Percentiles rank a stretch among this genome's conserved stretches.
These are phyloP conservation scores for Ostrea edulis DNA, from an alignment of 1,140 invertebrate genomes.

Conservation along the genomic window DNA sequence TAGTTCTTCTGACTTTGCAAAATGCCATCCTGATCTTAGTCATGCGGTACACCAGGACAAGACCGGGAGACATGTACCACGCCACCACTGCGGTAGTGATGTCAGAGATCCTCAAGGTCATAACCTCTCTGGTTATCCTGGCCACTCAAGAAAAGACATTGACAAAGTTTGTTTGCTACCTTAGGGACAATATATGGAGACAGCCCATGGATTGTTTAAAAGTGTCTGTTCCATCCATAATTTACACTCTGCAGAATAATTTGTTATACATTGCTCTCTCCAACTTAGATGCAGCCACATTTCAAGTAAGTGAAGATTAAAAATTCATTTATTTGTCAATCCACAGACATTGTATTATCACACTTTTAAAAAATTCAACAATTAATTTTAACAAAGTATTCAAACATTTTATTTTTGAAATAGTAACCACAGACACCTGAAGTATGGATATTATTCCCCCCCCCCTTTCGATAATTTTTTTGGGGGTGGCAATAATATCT, in stretches of 20 bases:
- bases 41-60: constrained; percentile 95
- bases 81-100: constrained; percentile 97
- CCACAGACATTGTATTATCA: background rate
- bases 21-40: constrained; percentile 96
- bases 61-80: constrained; percentile 93
- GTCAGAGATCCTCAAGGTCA: constrained; percentile 95
- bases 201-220: constrained; percentile 86
- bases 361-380: background rate
- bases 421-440: too few relatives aligned
- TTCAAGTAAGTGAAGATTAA: constrained; percentile 87
- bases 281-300: constrained; percentile 98
- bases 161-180: constrained; percentile 68
- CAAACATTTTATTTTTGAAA: too few relatives aligned
- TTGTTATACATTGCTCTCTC: constrained; percentile 97
- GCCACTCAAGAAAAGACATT: constrained; percentile 87
- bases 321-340: background rate
- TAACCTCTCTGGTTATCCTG: constrained; percentile 88
- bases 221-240: constrained; percentile 94
- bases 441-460: too few relatives aligned
- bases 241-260: constrained; percentile 99
- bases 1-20: constrained; percentile 94
- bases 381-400: background rate
- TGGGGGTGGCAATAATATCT: too few relatives aligned
- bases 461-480: too few relatives aligned
- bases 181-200: constrained; percentile 86